Evolutionary conservation across 2,888 invertebrate species (phyloP).

Genomic region (Melitaea athalia): DNA sequence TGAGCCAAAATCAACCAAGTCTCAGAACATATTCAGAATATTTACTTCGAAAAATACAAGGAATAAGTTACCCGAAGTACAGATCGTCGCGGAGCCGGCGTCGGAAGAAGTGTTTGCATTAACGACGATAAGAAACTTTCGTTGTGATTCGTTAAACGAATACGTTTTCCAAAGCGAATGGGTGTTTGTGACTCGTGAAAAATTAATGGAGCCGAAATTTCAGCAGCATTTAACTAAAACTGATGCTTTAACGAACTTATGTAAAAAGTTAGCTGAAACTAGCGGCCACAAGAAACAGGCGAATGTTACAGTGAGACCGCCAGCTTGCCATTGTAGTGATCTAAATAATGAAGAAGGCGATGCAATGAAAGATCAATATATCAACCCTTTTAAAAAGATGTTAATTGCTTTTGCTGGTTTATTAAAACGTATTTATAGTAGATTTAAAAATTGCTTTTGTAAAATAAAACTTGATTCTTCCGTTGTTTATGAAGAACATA

Average conservation of each 20-base stretch:
- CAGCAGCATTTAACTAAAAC: slow-evolving; percentile 57
- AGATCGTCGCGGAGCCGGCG: slow-evolving; percentile 43
- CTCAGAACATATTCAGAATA: slow-evolving; percentile 46
- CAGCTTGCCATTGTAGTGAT: slow-evolving; percentile 65
- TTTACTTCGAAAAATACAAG: slow-evolving; percentile 42
- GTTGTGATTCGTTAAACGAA: slow-evolving; percentile 59
- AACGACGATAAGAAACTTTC: slow-evolving; percentile 70
- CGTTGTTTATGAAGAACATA: slow-evolving; percentile 40
- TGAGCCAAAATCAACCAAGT: slow-evolving; percentile 48
- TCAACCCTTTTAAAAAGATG: slow-evolving; percentile 49
- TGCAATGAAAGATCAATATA: slow-evolving; percentile 40
- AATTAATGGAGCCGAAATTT: slow-evolving; percentile 63
- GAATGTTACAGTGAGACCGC: slow-evolving; percentile 58
- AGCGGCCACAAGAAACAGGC: slow-evolving; percentile 48
- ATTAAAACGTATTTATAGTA: slow-evolving; percentile 48
- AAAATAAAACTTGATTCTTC: slow-evolving; percentile 40
- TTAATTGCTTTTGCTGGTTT: slow-evolving; percentile 40
- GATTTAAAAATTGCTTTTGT: slow-evolving; percentile 48
- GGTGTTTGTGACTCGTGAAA: slow-evolving; percentile 63
- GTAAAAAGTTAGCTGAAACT: slow-evolving; percentile 54
- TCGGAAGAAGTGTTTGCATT: slow-evolving; percentile 61
- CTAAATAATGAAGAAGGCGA: slow-evolving; percentile 45
- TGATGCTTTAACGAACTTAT: slow-evolving; percentile 57
- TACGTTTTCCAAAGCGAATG: slow-evolving; percentile 70
- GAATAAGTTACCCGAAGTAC: slow-evolving; percentile 41